Evolutionary conservation across 92 coral and sea anemone species (phyloP), one percentile per base, ranked within the genome.

Genomic region (Parazoanthus atlanticus): DNA sequence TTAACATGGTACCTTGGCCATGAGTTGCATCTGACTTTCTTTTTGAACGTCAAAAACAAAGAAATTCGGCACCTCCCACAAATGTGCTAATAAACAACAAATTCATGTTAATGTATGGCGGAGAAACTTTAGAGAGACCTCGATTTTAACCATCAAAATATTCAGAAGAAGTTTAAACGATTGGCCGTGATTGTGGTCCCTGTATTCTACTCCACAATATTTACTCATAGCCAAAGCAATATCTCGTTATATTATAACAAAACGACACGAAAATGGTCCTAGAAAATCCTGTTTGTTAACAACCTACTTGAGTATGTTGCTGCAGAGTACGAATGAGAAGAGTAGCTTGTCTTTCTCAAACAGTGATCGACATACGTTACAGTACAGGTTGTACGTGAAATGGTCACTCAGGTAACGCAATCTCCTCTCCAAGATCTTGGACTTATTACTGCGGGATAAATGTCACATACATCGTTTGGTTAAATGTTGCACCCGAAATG

Each of bases 341-440:
- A 97, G 96, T 31, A 97, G 96, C 82, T 97, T 97, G 93, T 97
- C 99, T 86, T 97, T 97, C 91, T 97, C 99, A 80, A 97, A 97
- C 91, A 97, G 91, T 32, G 99, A 97, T 74, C 99, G 96, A 85
- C 99, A 97, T 46, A 95, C 99, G 92, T 97, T 97, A 85, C 99
- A 97, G 93, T 97, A 97, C 91, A 97, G 88, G 85, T 97, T 97
- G 93, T 97, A 97, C 15, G 99, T 97, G 74, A 97, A 97, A 88
- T 97, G 99, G 83, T 97, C 99, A 84, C 98, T 97, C 49, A 97
- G 93, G 89, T 97, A 97, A 61, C 99, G 99, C 78, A 97, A 91
- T 65, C 99, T 96, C 33, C 99, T 89, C 86, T 97, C 99, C 38
- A 97, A 88, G 89, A 97, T 97, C 95, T 97, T 97, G 83, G 99